Base-by-base conservation (phyloP, 2,797 vertebrate genomes). In the Sebastes flavidus region DNA sequence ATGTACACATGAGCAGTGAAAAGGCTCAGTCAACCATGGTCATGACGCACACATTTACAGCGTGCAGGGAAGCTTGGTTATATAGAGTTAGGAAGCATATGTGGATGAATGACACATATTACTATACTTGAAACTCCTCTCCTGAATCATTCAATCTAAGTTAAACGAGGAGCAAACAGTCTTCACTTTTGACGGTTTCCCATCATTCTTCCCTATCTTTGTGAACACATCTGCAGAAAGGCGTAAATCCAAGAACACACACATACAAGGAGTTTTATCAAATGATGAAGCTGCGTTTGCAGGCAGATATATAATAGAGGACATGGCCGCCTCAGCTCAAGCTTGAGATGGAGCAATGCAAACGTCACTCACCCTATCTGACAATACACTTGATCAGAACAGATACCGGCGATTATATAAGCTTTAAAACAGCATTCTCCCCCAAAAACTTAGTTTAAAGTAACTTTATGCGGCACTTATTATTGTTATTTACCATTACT, bases 1-100 rank as follows among this genome's bases (percentile, higher is more conserved):
- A 78, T 71, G 69, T 65, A 66, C 36, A 78, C 22, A 63, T 54
- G 30, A 38, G 69, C 61, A 63, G 56, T 75, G 56, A 81, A 72
- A 56, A 6, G 54, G 29, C 74, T 73, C 74, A 75, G 73, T 36
- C 83, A 78, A 56, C 66, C 82, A 65, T 12, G 62, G 24, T 59
- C 52, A 66, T 46, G 34, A 63, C 2, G 34, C 71, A 72, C 63
- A 80, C 46, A 61, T 60, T 75, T 18, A 72, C 32, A 61, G 67
- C 25, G 55, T 65, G 56, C 34, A 36, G 58, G 22, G 24, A 61
- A 63, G 56, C 65, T 62, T 25, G 13, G 52, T 29, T 59, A 65
- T 59, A 65, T 27, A 54, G 52, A 62, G 56, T 58, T n/a, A 58
- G 60, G 63, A 86, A 60, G 73, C 59, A 75, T 66, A 18, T 49